Evolutionary conservation across 2,113 vertebrate genomes (phyloP), one percentile per base, ranked within the genome.

Genomic region (Glaucomys volans): DNA sequence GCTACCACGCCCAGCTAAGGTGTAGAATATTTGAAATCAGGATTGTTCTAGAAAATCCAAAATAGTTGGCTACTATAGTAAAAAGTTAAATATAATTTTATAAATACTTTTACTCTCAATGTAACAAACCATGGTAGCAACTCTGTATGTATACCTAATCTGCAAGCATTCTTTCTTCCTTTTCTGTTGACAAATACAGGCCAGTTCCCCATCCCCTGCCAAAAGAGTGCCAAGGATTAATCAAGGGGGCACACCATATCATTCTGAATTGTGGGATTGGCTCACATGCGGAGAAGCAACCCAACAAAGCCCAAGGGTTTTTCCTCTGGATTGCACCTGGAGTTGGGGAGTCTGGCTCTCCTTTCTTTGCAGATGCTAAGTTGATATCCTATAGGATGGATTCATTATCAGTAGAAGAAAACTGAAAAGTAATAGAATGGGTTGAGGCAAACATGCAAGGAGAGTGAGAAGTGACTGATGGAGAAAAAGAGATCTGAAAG

Each of bases 121-220:
- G 1, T 40, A 32, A 26, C 82, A 93, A 52, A 32, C 8, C 57
- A 67, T n/a, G 1, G 35, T 40, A 66, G n/a, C 13, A 81, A 79
- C 50, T 74, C 1, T 64, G 24, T 72, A 72, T 84, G 13, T 42
- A 42, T 92, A 9, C 3, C 71, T 92, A 83, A 47, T 35, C 52
- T 40, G 40, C 44, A 86, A 71, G 16, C 9, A 59, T 82, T 20
- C 54, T 40, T 62, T 91, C 26, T 24, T 84, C 28, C 22, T 84
- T 79, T 95, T 77, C 32, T 93, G 10, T 52, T 95, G 74, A 92
- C 42, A 92, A 94, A 82, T 50, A 67, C 6, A 75, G 20, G 30
- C 50, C 18, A 37, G 42, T 74, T 13, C 17, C 7, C 9, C 12
- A 72, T 10, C 4, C 1, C 2, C 24, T 87, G 7, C 35, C 32